Percentiles rank a stretch among this genome's conserved stretches.
Evolutionary conservation across 2,888 invertebrate genomes (phyloP).

Genomic region (Tortrix viridana): DNA sequence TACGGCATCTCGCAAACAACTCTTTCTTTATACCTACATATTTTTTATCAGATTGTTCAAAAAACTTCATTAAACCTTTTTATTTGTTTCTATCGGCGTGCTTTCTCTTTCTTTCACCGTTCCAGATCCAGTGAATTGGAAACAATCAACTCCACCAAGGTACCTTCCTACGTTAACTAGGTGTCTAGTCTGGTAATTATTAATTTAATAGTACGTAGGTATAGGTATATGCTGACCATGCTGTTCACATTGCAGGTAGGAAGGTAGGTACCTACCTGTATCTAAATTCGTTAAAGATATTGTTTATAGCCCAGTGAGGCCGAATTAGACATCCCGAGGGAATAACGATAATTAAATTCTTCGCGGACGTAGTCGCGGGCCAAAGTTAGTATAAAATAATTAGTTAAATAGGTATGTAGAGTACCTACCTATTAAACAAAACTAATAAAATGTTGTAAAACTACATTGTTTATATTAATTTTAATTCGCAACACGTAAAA

Average conservation of each 20-base stretch:
- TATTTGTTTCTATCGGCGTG: conserved; percentile 42
- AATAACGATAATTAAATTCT: no score
- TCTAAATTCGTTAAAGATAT: no score
- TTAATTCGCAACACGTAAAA: no score
- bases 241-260: no score
- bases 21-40: background rate
- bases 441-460: no score
- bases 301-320: background rate
- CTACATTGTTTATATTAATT: no score
- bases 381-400: no score
- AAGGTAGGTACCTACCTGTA: no score
- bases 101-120: conserved; percentile 50
- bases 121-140: conserved; percentile 46
- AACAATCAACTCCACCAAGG: conserved; percentile 52
- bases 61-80: conserved; percentile 37
- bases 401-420: no score
- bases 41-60: conserved; percentile 12
- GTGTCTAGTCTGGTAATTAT: conserved; percentile 17
- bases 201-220: conserved; percentile 5
- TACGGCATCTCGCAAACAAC: background rate
- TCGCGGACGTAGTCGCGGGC: no score
- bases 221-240: background rate
- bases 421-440: no score
- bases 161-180: conserved; percentile 37
- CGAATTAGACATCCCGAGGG: background rate